These are phyloP conservation scores for Sialis lutaria DNA, from an alignment of 2,888 invertebrate species.

Conservation along the genomic window DNA sequence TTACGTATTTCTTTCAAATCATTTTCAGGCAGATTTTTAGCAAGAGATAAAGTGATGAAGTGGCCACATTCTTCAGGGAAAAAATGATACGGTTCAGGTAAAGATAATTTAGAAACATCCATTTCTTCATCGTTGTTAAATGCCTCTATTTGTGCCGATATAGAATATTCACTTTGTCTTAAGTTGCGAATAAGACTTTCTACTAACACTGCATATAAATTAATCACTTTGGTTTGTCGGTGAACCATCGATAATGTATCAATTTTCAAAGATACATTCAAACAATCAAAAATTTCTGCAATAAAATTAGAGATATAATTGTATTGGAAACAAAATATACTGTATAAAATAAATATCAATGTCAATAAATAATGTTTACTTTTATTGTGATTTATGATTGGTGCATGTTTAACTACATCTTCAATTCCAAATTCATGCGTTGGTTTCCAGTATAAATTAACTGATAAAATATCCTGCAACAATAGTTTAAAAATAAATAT, in stretches of 20 bases:
- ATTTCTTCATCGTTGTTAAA: conserved; percentile 11
- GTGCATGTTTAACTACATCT: conserved; percentile 25
- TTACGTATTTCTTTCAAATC: conserved; percentile 44
- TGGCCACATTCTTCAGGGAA: conserved; percentile 53
- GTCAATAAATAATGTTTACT: conserved; percentile 27
- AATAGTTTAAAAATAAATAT: background rate
- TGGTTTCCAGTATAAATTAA: conserved; percentile 41
- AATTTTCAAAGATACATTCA: conserved; percentile 44
- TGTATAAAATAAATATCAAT: conserved; percentile 12
- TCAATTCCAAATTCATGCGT: conserved; percentile 37
- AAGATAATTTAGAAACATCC: conserved; percentile 14
- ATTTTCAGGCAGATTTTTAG: conserved; percentile 45
- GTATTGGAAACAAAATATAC: conserved; percentile 17
- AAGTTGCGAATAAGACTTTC: conserved; percentile 58
- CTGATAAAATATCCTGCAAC: conserved; percentile 39
- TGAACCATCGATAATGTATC: conserved; percentile 58
- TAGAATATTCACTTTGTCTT: conserved; percentile 41
- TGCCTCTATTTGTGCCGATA: conserved; percentile 33
- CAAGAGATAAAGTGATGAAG: conserved; percentile 57
- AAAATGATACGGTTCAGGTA: conserved; percentile 59
- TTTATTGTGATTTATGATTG: conserved; percentile 44
- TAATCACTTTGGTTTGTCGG: conserved; percentile 39
- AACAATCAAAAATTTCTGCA: conserved; percentile 24
- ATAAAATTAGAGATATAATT: conserved; percentile 7
- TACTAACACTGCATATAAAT: conserved; percentile 54